Percentiles rank a stretch among this genome's conserved stretches.
phyloP scores from a whole-genome alignment of 2,113 vertebrate species.

The Odontophorus gujanensis region DNA sequence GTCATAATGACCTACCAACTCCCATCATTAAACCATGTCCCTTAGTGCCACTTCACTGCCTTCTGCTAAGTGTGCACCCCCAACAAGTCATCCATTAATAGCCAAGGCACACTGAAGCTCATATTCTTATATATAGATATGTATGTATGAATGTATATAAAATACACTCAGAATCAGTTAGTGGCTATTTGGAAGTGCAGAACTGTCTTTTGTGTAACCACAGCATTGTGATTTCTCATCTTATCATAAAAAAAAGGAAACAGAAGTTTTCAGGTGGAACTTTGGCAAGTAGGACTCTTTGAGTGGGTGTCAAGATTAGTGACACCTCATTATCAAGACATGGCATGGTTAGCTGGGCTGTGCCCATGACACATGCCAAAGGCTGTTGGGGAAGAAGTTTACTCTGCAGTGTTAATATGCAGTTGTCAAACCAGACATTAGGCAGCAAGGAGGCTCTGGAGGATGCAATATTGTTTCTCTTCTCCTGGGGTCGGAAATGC shows the following conservation, averaged over 20 bases:
- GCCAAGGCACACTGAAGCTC: neutral
- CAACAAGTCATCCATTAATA: neutral
- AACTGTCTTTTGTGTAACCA: neutral
- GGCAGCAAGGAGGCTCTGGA: neutral
- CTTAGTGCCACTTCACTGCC: neutral
- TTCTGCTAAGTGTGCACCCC: neutral
- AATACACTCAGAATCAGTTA: neutral
- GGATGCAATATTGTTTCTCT: neutral
- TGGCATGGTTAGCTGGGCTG: rapidly evolving
- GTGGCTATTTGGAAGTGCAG: neutral
- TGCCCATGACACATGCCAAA: rapidly evolving
- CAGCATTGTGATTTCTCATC: neutral
- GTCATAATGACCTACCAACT: neutral
- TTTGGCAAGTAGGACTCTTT: neutral
- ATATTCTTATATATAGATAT: neutral
- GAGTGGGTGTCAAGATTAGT: neutral
- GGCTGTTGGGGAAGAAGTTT: neutral
- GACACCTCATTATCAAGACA: too few relatives aligned
- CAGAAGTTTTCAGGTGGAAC: neutral
- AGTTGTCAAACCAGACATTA: neutral
- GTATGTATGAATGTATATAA: too few relatives aligned
- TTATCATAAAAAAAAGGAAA: neutral
- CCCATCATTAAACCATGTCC: neutral
- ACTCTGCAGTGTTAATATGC: neutral
- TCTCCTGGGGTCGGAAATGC: neutral